Evolutionary conservation across 2,797 vertebrate genomes (phyloP), one percentile per base, ranked within the genome.

Genomic region (Aeoliscus strigatus): DNA sequence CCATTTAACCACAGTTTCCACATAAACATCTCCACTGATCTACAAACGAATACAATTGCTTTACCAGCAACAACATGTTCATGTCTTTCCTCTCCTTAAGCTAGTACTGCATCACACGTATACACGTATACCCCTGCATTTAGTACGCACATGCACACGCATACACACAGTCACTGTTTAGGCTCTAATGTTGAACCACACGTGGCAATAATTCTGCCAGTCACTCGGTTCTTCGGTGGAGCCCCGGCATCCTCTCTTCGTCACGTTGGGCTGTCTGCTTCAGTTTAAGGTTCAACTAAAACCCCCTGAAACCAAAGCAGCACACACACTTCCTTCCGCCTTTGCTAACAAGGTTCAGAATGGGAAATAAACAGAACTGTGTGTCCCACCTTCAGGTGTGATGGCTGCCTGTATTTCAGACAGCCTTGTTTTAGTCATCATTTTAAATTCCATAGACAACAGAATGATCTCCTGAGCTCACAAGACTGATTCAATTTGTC

Each of bases 341-440:
- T 75, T 49, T 9, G 83, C 86, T 87, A 83, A 88, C 86, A 89
- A 87, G 83, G 79, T 50, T 37, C 80, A 83, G 61, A 61, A 66
- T 47, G 53, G 40, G 15, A 61, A 53, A 63, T 47, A 51, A 58
- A 73, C 50, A 48, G 37, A 17, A 56, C 35, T 33, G 17, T 38
- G 38, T 44, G 38, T 60, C 36, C 43, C 21, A 48, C 26, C 30
- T 50, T 64, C 26, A 28, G 53, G 49, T 54, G 73, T 64, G 69
- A 57, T 29, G 43, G 51, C 55, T 33, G 52, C 54, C 56, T 70
- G 43, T 34, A 68, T 69, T 69, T 63, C 2, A 31, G 37, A 51
- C 36, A 27, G 12, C 30, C 52, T 66, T 40, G 48, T 66, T 51
- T 49, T 49, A 51, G 27, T 51, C 57, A 53, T 49, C 39, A 57